phyloP scores from a whole-genome alignment of 2,797 vertebrate species.

The Protonibea diacanthus region DNA sequence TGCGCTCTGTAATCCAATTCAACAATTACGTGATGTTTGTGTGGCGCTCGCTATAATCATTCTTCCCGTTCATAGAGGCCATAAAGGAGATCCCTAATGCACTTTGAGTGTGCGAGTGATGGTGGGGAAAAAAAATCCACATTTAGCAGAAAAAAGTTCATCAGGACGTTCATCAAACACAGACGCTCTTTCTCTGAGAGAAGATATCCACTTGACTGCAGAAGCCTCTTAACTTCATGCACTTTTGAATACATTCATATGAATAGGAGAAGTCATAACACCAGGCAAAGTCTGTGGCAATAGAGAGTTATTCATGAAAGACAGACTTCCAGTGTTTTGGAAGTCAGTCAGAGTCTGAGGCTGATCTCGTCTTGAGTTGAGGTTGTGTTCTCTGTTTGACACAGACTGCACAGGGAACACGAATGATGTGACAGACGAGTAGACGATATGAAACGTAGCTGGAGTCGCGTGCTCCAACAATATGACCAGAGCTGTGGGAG shows the following conservation, averaged over 20 bases:
- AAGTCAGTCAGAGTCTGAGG: too few relatives aligned
- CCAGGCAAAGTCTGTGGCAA: neutral
- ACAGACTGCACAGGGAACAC: neutral
- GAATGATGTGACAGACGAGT: neutral
- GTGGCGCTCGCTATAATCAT: neutral
- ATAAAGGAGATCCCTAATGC: neutral
- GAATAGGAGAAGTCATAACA: neutral
- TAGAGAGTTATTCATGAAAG: too few relatives aligned
- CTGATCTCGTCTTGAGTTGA: too few relatives aligned
- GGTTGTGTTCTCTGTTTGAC: too few relatives aligned
- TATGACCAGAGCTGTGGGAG: too few relatives aligned
- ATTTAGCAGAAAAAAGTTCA: neutral
- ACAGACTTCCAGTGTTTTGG: neutral
- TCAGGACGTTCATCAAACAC: too few relatives aligned
- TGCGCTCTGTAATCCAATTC: conserved; percentile 12
- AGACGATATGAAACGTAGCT: neutral
- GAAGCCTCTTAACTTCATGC: too few relatives aligned
- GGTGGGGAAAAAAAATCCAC: neutral
- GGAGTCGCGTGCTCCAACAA: too few relatives aligned
- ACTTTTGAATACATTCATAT: neutral
- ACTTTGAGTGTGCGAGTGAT: neutral
- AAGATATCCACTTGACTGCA: too few relatives aligned
- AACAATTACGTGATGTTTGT: neutral
- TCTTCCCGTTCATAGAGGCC: neutral
- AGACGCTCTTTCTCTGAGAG: too few relatives aligned